Percentiles rank a stretch among this genome's conserved stretches.
These are phyloP conservation scores for Fragum whitleyi DNA, from an alignment of 2,888 invertebrate species.

Conservation along the genomic window DNA sequence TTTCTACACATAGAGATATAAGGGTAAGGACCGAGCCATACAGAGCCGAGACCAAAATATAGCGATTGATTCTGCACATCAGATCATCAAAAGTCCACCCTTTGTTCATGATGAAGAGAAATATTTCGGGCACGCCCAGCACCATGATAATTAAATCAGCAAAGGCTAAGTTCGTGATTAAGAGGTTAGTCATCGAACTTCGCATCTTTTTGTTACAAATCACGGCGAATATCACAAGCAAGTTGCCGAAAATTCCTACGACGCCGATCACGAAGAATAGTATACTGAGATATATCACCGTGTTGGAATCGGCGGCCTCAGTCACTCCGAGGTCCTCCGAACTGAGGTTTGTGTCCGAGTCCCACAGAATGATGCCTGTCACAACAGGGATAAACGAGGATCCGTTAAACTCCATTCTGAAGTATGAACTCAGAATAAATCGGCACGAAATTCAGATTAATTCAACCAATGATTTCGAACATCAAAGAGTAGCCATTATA, in stretches of 20 bases:
- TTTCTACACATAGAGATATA: slow-evolving; percentile 70
- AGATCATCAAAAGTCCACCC: slow-evolving; percentile 66
- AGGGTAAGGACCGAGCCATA: slow-evolving; percentile 71
- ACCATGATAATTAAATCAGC: slow-evolving; percentile 84
- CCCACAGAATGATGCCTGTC: slow-evolving; percentile 33
- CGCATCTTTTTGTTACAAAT: slow-evolving; percentile 83
- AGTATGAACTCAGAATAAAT: too few relatives aligned
- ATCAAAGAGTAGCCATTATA: too few relatives aligned
- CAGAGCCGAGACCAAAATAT: slow-evolving; percentile 64
- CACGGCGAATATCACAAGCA: slow-evolving; percentile 83
- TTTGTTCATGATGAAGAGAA: slow-evolving; percentile 82
- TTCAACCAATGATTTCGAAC: too few relatives aligned
- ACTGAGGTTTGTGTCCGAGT: not conserved
- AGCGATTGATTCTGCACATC: slow-evolving; percentile 64
- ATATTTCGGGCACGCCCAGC: slow-evolving; percentile 84
- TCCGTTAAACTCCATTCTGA: slow-evolving; percentile 32
- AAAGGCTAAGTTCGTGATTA: slow-evolving; percentile 84
- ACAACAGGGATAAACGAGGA: slow-evolving; percentile 33
- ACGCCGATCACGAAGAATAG: slow-evolving; percentile 82
- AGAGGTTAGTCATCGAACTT: slow-evolving; percentile 83
- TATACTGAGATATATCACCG: slow-evolving; percentile 47
- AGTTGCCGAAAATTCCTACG: slow-evolving; percentile 83
- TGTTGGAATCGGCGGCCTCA: slow-evolving; percentile 44
- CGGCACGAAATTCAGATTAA: too few relatives aligned
- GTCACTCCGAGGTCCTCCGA: slow-evolving; percentile 18